Evolutionary conservation across 2,797 vertebrate species (phyloP), one percentile per base, ranked within the genome.

Genomic region (Sebastes itinus): DNA sequence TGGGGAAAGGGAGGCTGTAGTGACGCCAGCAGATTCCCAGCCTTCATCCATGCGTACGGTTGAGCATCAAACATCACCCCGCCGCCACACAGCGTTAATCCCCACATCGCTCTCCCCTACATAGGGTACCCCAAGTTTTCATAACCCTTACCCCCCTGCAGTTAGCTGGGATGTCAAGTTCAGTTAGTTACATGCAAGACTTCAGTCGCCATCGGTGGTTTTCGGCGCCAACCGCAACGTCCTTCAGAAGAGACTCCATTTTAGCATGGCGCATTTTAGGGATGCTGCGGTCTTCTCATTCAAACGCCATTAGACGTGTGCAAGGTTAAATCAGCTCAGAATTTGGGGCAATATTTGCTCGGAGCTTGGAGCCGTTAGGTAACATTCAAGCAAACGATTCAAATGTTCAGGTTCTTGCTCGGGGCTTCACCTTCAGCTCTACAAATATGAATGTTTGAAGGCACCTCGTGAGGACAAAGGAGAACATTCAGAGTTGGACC

Each of bases 21-120:
- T 93, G 90, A 93, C 72, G 88, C 65, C 85, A 87, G 86, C 91
- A 91, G 90, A 96, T 96, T 96, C 95, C 91, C 91, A 81, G 80
- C 73, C 78, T 90, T 77, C 94, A 95, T 93, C 93, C 95, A 94
- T 90, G 92, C 94, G 78, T 78, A 70, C 11, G 54, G 83, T 65
- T 83, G 76, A 87, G 84, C 81, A 85, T 83, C 80, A 59, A 84
- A 79, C 90, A 86, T 87, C 83, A 72, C 32, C 52, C 35, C 46
- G 38, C 80, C 85, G 81, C 83, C 90, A 82, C 78, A 72, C 33
- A 75, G 80, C 75, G 67, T 94, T 92, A 93, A 84, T 80, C 82
- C 77, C 61, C 63, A 56, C 70, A 75, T 83, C 78, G 10, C 66
- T 78, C 65, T 67, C 32, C 7, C n/a, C 68, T 46, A 38, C 62